A percentile compares a stretch with the other conserved stretches of the same genome.
Conservation (phyloP, 2,113 vertebrate species). For the Mesocricetus auratus region DNA sequence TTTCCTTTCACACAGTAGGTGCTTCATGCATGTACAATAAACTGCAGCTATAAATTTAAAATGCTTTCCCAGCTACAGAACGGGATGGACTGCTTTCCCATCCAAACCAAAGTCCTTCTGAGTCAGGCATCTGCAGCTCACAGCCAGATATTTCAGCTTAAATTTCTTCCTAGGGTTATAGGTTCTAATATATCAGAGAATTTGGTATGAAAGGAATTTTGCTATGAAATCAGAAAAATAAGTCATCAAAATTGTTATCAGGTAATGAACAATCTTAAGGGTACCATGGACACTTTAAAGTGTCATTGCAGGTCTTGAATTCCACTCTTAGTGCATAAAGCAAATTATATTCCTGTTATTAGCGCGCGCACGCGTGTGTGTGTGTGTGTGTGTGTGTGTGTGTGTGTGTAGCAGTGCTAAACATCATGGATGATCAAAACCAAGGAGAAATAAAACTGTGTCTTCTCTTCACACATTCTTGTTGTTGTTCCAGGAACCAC, state of each 20-base stretch:
- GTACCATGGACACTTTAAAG: neutral
- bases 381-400: neutral
- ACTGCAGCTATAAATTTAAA: neutral
- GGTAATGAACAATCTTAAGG: neutral
- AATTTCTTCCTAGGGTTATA: neutral
- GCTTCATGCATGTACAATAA: neutral
- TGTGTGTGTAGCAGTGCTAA: neutral
- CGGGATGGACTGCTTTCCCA: neutral
- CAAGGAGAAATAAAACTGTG: neutral
- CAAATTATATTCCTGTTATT: neutral
- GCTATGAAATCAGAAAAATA: constrained; percentile 4
- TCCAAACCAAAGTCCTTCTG: neutral
- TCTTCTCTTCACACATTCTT: neutral
- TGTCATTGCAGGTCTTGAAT: neutral
- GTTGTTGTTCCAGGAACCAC: neutral
- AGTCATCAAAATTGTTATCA: neutral
- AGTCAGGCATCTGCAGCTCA: neutral
- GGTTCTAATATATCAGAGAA: neutral
- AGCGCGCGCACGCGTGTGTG: neutral
- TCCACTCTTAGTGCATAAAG: neutral
- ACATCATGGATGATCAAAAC: neutral
- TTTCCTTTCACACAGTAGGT: neutral
- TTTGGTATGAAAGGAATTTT: neutral
- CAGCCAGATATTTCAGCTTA: neutral
- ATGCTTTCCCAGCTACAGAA: neutral